Percentiles rank a stretch among this genome's conserved stretches.
phyloP scores from a whole-genome alignment of 2,888 invertebrate species.

The Sisyra terminalis region DNA sequence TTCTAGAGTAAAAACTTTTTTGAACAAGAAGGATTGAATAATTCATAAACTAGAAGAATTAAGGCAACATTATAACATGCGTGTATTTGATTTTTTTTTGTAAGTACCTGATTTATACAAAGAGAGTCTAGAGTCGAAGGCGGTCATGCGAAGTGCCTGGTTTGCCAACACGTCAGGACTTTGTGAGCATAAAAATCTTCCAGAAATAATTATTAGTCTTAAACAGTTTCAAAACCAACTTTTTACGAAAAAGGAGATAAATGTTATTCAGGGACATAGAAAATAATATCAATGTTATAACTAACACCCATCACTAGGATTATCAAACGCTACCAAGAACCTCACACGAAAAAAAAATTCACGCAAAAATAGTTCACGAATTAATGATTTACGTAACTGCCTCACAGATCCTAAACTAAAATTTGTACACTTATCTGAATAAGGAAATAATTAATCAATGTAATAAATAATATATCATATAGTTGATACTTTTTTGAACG shows the following conservation, averaged over 20 bases:
- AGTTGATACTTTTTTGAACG: too few relatives aligned
- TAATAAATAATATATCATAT: too few relatives aligned
- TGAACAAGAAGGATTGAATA: background rate
- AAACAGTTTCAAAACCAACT: background rate
- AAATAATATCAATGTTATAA: background rate
- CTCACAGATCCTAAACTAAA: too few relatives aligned
- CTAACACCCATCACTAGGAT: too few relatives aligned
- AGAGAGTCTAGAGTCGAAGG: slow-evolving; percentile 12
- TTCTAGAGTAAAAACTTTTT: background rate
- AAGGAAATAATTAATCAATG: too few relatives aligned
- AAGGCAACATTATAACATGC: background rate
- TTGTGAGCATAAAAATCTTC: slow-evolving; percentile 30
- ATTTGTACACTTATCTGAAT: too few relatives aligned
- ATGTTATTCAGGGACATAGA: background rate
- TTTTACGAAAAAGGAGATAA: background rate
- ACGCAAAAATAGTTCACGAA: too few relatives aligned
- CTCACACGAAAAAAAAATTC: too few relatives aligned
- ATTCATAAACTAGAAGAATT: background rate
- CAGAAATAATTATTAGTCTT: slow-evolving; percentile 4
- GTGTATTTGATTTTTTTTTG: slow-evolving; percentile 1
- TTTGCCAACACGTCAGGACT: slow-evolving; percentile 28
- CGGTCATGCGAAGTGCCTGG: slow-evolving; percentile 11
- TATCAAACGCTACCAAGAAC: too few relatives aligned
- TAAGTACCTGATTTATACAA: slow-evolving; percentile 12
- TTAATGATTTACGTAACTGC: too few relatives aligned